Evolutionary conservation across 2,888 invertebrate species (phyloP).

Genomic region (Lobophora halterata): DNA sequence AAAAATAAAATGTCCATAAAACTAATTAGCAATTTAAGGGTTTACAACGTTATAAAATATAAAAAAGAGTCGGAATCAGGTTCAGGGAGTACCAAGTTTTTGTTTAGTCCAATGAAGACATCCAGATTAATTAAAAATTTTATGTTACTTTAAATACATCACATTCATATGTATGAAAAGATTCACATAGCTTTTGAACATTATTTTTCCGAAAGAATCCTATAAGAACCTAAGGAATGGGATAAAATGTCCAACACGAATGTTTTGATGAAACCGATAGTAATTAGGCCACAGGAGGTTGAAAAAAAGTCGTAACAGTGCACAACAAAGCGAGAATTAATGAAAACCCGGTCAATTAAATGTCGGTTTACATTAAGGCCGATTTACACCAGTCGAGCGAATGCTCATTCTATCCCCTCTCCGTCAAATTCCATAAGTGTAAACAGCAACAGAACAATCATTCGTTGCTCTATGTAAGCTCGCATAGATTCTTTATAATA

Average conservation of each 20-base stretch:
- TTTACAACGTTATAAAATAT: constrained; percentile 69
- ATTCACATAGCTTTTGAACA: constrained; percentile 18
- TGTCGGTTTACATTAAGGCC: no score
- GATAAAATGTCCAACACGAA: not conserved
- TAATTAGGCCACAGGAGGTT: constrained; percentile 22
- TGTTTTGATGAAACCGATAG: constrained; percentile 4
- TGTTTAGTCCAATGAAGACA: constrained; percentile 57
- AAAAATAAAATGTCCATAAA: constrained; percentile 64
- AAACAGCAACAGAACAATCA: no score
- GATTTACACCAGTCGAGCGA: no score
- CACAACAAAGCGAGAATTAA: constrained; percentile 59
- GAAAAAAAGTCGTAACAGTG: constrained; percentile 45
- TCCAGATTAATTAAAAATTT: constrained; percentile 58
- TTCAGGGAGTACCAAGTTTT: constrained; percentile 61
- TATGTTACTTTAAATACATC: constrained; percentile 46
- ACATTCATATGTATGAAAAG: constrained; percentile 48
- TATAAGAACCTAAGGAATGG: no score
- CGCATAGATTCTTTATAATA: no score
- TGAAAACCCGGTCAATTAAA: constrained; percentile 68
- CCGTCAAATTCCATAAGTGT: no score
- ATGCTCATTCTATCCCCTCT: no score
- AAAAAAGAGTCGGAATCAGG: constrained; percentile 55
- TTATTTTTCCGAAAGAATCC: no score
- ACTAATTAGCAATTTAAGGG: constrained; percentile 72
- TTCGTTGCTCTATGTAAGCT: no score